Evolutionary conservation across 2,888 invertebrate species (phyloP), one percentile per base, ranked within the genome.

Genomic region (Tetragonula carbonaria): DNA sequence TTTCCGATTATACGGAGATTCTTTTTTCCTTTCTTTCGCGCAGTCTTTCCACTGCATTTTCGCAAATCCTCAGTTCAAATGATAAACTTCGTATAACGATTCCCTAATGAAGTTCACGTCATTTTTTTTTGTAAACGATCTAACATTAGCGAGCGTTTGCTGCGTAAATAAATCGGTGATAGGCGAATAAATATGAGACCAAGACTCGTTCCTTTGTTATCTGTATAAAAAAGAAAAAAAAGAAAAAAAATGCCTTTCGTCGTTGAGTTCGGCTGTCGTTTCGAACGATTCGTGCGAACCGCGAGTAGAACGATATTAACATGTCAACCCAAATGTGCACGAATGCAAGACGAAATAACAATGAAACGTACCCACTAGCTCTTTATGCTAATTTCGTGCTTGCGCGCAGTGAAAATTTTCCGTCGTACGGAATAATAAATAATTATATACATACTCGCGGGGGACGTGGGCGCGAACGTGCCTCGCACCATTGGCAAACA

Each of bases 401-500:
- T 33, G 33, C 14, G 4, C 18, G 14, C 45, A 28, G 28, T 71
- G 55, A 55, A 71, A 71, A 71, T 71, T 71, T 16, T 13, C 33
- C 38, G 21, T 71, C n/a, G n/a, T 38, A 57, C 16, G n/a, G n/a
- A 45, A 55, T 38, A 57, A 38, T 57, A 45, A 45, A 45, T 45
- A 45, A 59, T 59, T 59, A 59, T 28, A 62, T 8, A 57, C 18
- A 18, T 23, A 4, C 18, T 23, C 8, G 21, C 4, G 23, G 21
- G 14, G 4, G n/a, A 16, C 14, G 13, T 13, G 57, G 55, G 16
- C 71, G 55, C 55, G 55, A n/a, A 14, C 62, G 62, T 63, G 21
- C 62, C 50, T 73, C 16, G 18, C 45, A 45, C 13, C 50, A 50
- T 28, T 45, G 28, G 73, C 28, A 73, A 73, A 77, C 59, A 38